Conservation (phyloP, 2,113 vertebrate species). For the Danionella cerebrum region DNA sequence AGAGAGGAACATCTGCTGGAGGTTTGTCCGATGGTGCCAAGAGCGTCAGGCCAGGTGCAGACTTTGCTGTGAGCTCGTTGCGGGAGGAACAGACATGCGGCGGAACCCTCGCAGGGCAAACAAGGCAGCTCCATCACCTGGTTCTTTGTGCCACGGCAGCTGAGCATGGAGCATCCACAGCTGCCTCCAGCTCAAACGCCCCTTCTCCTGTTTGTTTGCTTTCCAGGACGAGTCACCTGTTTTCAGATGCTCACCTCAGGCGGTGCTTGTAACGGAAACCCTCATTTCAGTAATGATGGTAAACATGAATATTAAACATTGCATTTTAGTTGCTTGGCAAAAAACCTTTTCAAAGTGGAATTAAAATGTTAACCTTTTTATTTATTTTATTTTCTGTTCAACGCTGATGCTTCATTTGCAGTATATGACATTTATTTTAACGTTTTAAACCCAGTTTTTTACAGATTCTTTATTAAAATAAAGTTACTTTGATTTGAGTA, state of each 20-base stretch:
- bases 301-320: neutral
- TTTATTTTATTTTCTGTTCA: too few relatives aligned
- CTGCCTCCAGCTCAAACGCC: conserved; percentile 6
- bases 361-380: too few relatives aligned
- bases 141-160: conserved; percentile 31
- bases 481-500: too few relatives aligned
- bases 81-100: neutral
- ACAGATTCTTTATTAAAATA: too few relatives aligned
- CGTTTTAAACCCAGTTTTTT: too few relatives aligned
- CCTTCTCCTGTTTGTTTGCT: neutral
- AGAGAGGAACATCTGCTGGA: conserved; percentile 42
- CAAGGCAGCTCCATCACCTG: conserved; percentile 33
- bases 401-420: too few relatives aligned
- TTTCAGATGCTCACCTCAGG: neutral
- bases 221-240: conserved; percentile 22
- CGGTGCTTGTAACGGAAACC: conserved; percentile 13
- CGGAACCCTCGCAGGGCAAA: conserved; percentile 16
- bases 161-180: conserved; percentile 30
- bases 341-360: too few relatives aligned
- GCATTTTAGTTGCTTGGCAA: too few relatives aligned
- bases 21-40: conserved; percentile 27
- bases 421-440: too few relatives aligned
- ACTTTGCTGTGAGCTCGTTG: conserved; percentile 3
- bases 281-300: neutral
- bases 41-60: conserved; percentile 42